phyloP scores from a whole-genome alignment of 2,888 invertebrate species.

The Leucoma salicis region DNA sequence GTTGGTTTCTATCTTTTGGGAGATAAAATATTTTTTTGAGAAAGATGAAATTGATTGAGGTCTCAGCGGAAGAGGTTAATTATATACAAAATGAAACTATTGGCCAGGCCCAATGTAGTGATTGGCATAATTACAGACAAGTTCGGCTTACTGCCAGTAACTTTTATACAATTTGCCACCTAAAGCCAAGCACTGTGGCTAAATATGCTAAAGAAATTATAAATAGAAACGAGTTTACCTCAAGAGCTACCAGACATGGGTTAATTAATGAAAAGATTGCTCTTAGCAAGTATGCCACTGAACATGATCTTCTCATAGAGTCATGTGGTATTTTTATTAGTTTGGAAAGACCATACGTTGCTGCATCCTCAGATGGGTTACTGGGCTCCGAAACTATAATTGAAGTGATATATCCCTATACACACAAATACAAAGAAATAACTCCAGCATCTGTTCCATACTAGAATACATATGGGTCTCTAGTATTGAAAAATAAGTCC shows the following conservation, averaged over 20 bases:
- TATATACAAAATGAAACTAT: not conserved
- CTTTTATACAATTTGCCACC: constrained; percentile 2
- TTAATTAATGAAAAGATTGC: constrained; percentile 1
- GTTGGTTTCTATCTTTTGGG: too few relatives aligned
- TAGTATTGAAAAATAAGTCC: constrained; percentile 6
- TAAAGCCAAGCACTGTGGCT: not conserved
- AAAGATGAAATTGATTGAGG: not conserved
- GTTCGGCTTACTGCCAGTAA: not conserved
- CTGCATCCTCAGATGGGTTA: constrained; percentile 24
- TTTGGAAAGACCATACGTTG: constrained; percentile 12
- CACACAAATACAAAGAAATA: constrained; percentile 8
- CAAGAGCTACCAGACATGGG: constrained; percentile 2
- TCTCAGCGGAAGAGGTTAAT: not conserved
- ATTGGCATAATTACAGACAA: not conserved
- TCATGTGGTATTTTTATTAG: constrained; percentile 13
- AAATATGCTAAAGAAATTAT: constrained; percentile 1
- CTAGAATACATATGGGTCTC: constrained; percentile 2
- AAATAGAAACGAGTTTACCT: not conserved
- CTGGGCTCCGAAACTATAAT: constrained; percentile 18
- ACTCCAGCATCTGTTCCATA: constrained; percentile 14
- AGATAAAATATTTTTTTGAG: too few relatives aligned
- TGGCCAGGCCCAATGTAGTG: not conserved
- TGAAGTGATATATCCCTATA: constrained; percentile 24
- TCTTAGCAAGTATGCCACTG: not conserved
- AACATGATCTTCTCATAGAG: not conserved